Base-by-base conservation (phyloP, 2,113 vertebrate species). In the Suncus etruscus region DNA sequence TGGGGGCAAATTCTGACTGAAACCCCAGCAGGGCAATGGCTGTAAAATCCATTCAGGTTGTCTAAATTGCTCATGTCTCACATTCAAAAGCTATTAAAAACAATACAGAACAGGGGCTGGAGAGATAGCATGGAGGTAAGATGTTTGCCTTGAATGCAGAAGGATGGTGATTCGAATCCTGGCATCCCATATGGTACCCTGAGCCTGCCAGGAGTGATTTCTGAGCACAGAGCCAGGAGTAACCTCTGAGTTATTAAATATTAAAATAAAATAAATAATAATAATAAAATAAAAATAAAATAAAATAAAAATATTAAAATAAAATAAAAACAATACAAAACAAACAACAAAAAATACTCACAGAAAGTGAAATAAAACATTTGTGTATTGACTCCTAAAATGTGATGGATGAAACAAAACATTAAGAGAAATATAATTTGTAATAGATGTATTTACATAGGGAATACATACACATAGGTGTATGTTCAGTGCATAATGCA, bases 1-100 rank as follows among this genome's bases (percentile, higher is more conserved):
- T 12, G 54, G 54, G 54, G 51, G 2, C 12, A 4, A 15, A 54
- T 54, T 54, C 54, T 16, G 12, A 54, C 12, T 4, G 12, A 12
- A 15, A 16, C 12, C 54, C 54, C 54, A 54, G 51, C 54, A 54
- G 12, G 54, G 54, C 12, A 92, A 89, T 89, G 48, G 82, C 32
- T 83, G 27, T 77, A 74, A 72, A 76, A 86, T 91, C 48, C 68
- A 76, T 78, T 74, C 70, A 94, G 70, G n/a, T 87, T 75, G 45
- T 73, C 58, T 83, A 72, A 93, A 81, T 88, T 54, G 22, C 61
- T 22, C 11, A 39, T 90, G 31, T 25, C 27, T n/a, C 31, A 58
- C 61, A 92, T 90, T 91, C 76, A 83, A 91, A 91, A 54, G 45
- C 47, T 31, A 31, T 77, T 90, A 87, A 89, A 92, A 86, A 66